phyloP scores from a whole-genome alignment of 2,113 vertebrate species.

The Entelurus aequoreus region DNA sequence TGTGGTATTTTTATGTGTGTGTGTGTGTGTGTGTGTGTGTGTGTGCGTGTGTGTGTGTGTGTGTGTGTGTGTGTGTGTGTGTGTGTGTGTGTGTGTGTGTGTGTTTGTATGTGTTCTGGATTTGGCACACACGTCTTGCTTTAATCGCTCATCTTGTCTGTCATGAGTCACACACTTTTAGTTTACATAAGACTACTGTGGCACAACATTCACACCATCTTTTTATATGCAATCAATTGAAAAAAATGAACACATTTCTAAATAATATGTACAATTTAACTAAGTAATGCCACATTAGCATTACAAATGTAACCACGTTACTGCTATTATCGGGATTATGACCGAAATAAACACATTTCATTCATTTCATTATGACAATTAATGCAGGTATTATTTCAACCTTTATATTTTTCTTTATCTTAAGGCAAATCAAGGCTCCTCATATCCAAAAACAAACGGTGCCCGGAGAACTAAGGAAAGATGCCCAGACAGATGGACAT shows the following conservation, averaged over 20 bases:
- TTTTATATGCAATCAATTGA: background rate
- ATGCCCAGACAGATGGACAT: slow-evolving; percentile 79
- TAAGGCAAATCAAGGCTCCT: slow-evolving; percentile 87
- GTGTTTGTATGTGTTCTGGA: slow-evolving; percentile 34
- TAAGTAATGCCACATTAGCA: no score
- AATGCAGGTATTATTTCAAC: background rate
- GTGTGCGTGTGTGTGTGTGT: background rate
- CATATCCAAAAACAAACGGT: slow-evolving; percentile 84
- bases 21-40: no score
- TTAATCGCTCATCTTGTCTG: slow-evolving; percentile 36
- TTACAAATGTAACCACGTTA: no score
- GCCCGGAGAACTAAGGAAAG: slow-evolving; percentile 84
- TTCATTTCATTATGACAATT: background rate
- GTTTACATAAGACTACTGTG: background rate
- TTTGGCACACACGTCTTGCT: slow-evolving; percentile 53
- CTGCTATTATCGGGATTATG: no score
- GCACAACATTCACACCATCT: background rate
- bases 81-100: slow-evolving; percentile 20
- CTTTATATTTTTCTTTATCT: slow-evolving; percentile 22
- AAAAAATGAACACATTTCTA: background rate
- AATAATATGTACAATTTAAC: no score
- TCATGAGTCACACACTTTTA: slow-evolving; percentile 12
- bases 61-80: background rate
- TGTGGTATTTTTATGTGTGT: background rate
- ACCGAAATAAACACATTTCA: no score